Percentiles rank a stretch among this genome's conserved stretches.
Evolutionary conservation across 2,113 vertebrate genomes (phyloP).

Genomic region (Cepphus grylle): DNA sequence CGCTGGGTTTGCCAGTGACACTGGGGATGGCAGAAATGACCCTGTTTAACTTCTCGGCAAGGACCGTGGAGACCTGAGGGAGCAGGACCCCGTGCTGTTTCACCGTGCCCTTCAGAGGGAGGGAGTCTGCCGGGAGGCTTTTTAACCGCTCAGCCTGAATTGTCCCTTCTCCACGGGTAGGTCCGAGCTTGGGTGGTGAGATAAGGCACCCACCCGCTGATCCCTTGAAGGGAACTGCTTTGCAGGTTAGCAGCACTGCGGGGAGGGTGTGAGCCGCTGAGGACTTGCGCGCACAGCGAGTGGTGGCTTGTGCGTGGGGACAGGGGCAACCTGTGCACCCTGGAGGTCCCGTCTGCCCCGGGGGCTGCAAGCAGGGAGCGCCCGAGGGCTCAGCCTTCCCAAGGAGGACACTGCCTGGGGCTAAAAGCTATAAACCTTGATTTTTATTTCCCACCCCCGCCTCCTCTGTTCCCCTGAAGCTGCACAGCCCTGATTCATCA

Average conservation of each 20-base stretch:
- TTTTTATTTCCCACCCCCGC: neutral
- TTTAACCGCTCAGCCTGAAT: neutral
- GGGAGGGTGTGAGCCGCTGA: neutral
- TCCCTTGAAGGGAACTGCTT: neutral
- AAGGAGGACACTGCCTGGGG: neutral
- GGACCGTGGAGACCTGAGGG: neutral
- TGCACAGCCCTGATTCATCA: neutral
- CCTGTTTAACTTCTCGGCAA: neutral
- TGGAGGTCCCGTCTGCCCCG: neutral
- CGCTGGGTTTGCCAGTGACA: neutral
- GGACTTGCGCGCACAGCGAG: neutral
- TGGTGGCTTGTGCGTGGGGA: neutral
- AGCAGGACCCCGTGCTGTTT: neutral
- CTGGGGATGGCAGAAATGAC: neutral
- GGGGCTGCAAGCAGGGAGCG: neutral
- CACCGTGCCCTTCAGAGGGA: neutral
- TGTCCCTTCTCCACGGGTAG: neutral
- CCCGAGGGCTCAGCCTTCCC: neutral
- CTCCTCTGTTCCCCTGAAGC: neutral
- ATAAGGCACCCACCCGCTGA: neutral
- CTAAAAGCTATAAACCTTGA: neutral
- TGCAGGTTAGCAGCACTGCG: neutral
- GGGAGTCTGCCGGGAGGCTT: neutral
- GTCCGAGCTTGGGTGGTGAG: neutral
- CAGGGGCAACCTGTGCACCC: neutral